Percentiles rank a stretch among this genome's conserved stretches.
These are phyloP conservation scores for Cichladusa arquata DNA, from an alignment of 2,113 vertebrate genomes.

Conservation along the genomic window DNA sequence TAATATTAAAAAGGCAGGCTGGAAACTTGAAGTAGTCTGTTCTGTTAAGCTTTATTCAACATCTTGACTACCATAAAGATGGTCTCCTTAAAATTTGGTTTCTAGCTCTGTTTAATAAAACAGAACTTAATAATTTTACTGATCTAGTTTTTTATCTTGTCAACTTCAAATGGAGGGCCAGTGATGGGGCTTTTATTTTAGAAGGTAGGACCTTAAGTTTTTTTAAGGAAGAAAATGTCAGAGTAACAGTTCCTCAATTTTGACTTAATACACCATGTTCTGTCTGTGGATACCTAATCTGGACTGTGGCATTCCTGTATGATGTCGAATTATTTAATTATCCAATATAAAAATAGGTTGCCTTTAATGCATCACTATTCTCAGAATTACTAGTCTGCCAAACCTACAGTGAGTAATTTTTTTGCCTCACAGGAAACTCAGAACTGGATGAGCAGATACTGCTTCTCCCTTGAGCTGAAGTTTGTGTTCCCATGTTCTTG, in stretches of 20 bases:
- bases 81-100: background rate
- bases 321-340: slow-evolving; percentile 3
- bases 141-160: background rate
- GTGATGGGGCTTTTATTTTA: background rate
- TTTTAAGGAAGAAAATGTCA: background rate
- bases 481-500: background rate
- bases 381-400: background rate
- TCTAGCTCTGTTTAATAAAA: background rate
- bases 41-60: slow-evolving; percentile 2
- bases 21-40: background rate
- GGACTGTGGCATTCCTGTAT: background rate
- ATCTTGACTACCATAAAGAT: background rate
- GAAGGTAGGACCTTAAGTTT: background rate
- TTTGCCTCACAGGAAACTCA: background rate
- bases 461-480: background rate
- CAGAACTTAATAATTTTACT: background rate
- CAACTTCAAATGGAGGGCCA: background rate
- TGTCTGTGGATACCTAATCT: background rate
- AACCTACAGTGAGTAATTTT: background rate
- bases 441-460: background rate
- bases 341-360: background rate
- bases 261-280: background rate
- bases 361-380: background rate
- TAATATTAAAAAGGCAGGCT: slow-evolving; percentile 23
- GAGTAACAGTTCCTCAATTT: background rate